phyloP scores from a whole-genome alignment of 2,113 vertebrate species.

The Anarhynchus alexandrinus region DNA sequence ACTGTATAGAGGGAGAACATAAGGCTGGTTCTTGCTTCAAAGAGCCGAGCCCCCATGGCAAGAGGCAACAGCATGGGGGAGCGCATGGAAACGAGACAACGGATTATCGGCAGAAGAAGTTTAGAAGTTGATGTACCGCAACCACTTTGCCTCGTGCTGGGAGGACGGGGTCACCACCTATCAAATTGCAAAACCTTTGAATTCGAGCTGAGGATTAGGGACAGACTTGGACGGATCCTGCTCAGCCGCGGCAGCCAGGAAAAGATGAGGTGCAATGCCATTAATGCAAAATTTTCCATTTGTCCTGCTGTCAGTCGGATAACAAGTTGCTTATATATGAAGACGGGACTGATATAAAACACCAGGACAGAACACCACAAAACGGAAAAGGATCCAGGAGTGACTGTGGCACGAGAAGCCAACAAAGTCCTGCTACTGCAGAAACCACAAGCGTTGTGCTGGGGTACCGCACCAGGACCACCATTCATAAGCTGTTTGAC shows the following conservation, averaged over 20 bases:
- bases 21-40: conserved; percentile 17
- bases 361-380: neutral
- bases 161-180: neutral
- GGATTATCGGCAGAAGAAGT: neutral
- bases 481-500: neutral
- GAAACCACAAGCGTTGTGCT: neutral
- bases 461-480: neutral
- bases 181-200: neutral
- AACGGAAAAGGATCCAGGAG: neutral
- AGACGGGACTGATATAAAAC: neutral
- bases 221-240: neutral
- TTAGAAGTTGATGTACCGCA: neutral
- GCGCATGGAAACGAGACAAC: neutral
- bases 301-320: neutral
- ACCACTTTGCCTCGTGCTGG: neutral
- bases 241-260: neutral
- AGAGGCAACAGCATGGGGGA: neutral
- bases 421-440: neutral
- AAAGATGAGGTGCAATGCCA: neutral
- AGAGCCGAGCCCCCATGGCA: neutral
- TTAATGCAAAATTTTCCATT: neutral
- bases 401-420: neutral
- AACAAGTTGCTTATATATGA: neutral
- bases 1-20: neutral
- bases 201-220: neutral